Conservation (phyloP, 2,113 vertebrate genomes). For the Hyperoodon ampullatus region DNA sequence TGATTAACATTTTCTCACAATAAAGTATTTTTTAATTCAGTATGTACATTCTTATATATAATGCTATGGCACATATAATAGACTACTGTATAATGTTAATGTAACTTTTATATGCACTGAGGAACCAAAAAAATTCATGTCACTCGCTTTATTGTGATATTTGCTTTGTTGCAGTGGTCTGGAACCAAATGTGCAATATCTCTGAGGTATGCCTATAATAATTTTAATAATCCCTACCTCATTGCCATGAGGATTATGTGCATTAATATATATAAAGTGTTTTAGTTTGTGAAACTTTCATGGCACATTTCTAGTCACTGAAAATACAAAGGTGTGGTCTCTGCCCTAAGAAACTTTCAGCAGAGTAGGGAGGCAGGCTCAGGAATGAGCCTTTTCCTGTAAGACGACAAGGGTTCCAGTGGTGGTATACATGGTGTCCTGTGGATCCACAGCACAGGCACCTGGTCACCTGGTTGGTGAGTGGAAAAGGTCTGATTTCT, state of each 20-base stretch:
- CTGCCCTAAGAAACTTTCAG: not conserved
- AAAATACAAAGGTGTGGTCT: not conserved
- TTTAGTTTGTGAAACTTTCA: not conserved
- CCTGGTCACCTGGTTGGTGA: not conserved
- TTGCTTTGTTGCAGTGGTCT: not conserved
- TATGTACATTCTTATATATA: not conserved
- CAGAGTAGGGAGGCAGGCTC: not conserved
- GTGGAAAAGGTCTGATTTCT: not conserved
- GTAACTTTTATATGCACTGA: not conserved
- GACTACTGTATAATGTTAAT: not conserved
- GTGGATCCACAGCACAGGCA: not conserved
- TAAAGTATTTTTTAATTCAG: not conserved
- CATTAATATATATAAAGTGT: not conserved
- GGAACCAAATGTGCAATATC: not conserved
- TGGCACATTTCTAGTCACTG: not conserved
- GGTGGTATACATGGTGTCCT: not conserved
- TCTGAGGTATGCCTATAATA: not conserved
- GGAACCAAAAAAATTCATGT: not conserved
- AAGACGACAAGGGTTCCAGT: not conserved
- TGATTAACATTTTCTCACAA: not conserved
- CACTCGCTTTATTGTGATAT: not conserved
- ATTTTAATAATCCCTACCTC: not conserved
- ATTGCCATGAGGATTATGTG: not conserved
- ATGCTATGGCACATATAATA: not conserved
- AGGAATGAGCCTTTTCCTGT: not conserved